Evolutionary conservation across 2,797 vertebrate species (phyloP).

Genomic region (Falco columbarius): DNA sequence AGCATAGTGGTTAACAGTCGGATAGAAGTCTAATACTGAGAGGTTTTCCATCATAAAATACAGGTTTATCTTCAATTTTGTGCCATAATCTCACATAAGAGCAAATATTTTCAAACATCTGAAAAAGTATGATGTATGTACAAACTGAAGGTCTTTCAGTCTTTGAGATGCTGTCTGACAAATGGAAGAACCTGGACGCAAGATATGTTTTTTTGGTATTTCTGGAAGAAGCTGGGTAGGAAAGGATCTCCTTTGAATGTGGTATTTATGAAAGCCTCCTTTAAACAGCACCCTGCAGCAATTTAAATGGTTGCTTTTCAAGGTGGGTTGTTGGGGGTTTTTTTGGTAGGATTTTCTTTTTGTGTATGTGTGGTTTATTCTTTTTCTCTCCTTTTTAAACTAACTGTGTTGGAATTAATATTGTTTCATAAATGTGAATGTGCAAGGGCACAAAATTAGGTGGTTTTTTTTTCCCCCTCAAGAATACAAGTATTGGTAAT

Average conservation of each 20-base stretch:
- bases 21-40: not conserved
- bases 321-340: not conserved
- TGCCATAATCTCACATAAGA: not conserved
- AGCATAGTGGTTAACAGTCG: not conserved
- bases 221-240: not conserved
- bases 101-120: not conserved
- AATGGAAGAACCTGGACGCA: not conserved
- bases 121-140: not conserved
- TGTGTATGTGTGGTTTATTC: not conserved
- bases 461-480: not conserved
- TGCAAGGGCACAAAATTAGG: fast-evolving
- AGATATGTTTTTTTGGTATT: not conserved
- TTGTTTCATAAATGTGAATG: not conserved
- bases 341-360: too few species aligned
- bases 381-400: not conserved
- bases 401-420: not conserved
- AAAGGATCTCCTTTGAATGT: not conserved
- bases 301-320: not conserved
- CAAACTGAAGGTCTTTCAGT: not conserved
- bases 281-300: not conserved
- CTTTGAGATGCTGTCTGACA: not conserved
- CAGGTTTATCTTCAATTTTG: not conserved
- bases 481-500: not conserved
- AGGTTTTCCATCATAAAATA: not conserved
- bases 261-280: not conserved